Evolutionary conservation across 2,888 invertebrate genomes (phyloP), one percentile per base, ranked within the genome.

Genomic region (Nemapogon koenigi): DNA sequence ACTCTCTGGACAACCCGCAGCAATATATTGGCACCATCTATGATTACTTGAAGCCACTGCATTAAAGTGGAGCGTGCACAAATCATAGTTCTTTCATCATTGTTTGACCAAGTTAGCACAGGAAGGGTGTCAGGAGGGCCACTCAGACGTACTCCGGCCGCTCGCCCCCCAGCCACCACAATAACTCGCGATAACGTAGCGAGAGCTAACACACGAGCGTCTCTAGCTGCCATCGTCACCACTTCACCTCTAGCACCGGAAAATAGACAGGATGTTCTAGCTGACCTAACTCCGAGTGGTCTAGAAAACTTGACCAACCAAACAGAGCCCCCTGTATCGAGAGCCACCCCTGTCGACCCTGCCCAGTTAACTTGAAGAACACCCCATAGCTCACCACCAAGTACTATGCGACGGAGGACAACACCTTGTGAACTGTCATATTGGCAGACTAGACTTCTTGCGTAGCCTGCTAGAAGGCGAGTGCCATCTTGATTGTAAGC

Each of bases 181-280:
- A 79, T 71, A 7, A 93, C 90, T 71, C 94, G 94, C 0, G 96
- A 94, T 33, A 97, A 81, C 1, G 97, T 96, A 1, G 96, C 97
- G 81, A 98, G 84, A 1, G 97, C 97, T 38, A 97, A 84, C 40
- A 97, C 83, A 3, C 76, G 62, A 2, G 75, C 71, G 43, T 76
- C 73, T 2, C 68, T 59, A 3, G 78, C 70, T 0, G 63, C 52
- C 78, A 76, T 75, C 1, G 73, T 64, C 1, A 78, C 72, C 1
- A 78, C 78, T 81, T 99, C 99, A 0, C 99, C 99, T 39, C 96
- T 86, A 38, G 96, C 95, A 19, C 98, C 98, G 22, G 97, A 97
- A 68, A 99, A 99, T 11, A 99, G 78, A 62, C 98, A 97, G 37
- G 93, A 90, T 1, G 94, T 91, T 43, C 93, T 90, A 62, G 92